These are phyloP conservation scores for Coleophora flavipennella DNA, from an alignment of 2,888 invertebrate species.

Conservation along the genomic window DNA sequence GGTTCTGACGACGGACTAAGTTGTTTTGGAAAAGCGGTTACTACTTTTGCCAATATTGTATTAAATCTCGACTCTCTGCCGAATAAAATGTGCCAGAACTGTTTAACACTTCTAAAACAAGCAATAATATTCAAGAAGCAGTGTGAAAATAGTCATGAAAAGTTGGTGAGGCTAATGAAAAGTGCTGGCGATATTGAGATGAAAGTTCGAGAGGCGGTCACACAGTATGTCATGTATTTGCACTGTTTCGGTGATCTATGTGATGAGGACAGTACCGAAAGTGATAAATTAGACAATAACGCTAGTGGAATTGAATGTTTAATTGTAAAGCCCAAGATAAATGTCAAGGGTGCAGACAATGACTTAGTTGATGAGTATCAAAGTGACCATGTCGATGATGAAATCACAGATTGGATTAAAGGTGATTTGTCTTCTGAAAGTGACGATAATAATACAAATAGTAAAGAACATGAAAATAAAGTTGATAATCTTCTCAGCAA, in stretches of 20 bases:
- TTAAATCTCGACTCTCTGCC: constrained; percentile 39
- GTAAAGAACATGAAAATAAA: too few relatives aligned
- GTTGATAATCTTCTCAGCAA: too few relatives aligned
- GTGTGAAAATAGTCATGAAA: constrained; percentile 39
- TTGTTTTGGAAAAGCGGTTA: constrained; percentile 38
- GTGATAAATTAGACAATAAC: not conserved
- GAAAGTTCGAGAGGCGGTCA: constrained; percentile 26
- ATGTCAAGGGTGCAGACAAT: too few relatives aligned
- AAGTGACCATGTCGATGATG: too few relatives aligned
- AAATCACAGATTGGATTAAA: too few relatives aligned
- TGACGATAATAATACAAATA: too few relatives aligned
- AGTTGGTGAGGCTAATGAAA: constrained; percentile 21
- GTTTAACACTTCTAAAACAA: constrained; percentile 38
- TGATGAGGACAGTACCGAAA: not conserved
- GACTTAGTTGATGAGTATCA: too few relatives aligned
- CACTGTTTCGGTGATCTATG: constrained; percentile 13
- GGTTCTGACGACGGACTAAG: constrained; percentile 30
- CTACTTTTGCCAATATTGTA: constrained; percentile 33
- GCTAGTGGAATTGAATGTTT: constrained; percentile 7
- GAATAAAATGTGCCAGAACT: constrained; percentile 38
- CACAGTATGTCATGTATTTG: constrained; percentile 31
- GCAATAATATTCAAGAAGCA: constrained; percentile 42
- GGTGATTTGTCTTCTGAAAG: too few relatives aligned
- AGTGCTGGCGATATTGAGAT: constrained; percentile 9
- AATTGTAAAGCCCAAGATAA: constrained; percentile 1